Base-by-base conservation (phyloP, 2,888 invertebrate genomes). In the Chloromyia formosa region DNA sequence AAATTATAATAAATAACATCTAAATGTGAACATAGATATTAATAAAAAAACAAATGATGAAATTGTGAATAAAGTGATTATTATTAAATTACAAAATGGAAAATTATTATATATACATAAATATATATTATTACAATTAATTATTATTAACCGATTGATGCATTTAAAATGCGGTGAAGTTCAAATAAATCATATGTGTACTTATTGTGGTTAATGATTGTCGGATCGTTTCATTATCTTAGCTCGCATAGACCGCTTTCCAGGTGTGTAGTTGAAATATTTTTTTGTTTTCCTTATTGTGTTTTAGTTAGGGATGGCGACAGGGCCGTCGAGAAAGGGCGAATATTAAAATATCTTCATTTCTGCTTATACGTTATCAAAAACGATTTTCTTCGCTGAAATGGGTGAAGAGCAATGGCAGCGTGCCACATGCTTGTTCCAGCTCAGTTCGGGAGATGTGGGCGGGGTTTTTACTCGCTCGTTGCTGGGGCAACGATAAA, bases 111-210 rank as follows among this genome's bases (percentile, higher is more conserved):
- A 73, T 68, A 73, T 66, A 58, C 68, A 73, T 74, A 75, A 66
- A 23, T 54, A 62, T 74, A 75, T 72, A 66, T 75, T 66, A 75
- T 75, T 73, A 75, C 49, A 45, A 73, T 71, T 62, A 75, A 66
- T 74, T 64, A 68, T 66, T 75, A 75, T 68, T 74, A 75, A 75
- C 60, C 68, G 56, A 74, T 75, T 75, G 66, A 73, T 75, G 73
- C 73, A 61, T 61, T 60, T 75, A 73, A 73, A 73, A 68, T 73
- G 75, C 73, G 69, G 73, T 69, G 73, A 75, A 75, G 68, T 75
- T 75, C 73, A 75, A 77, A 77, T 77, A 77, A 77, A 77, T 77
- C 71, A 73, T 77, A 77, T 77, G 77, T 77, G 75, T 77, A 77
- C 73, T 77, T 77, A 77, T 74, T 75, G 75, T 77, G 75, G 71